A percentile compares a stretch with the other conserved stretches of the same genome.
phyloP scores from a whole-genome alignment of 2,888 invertebrate genomes.

The Mesorhabditis spiculigera region DNA sequence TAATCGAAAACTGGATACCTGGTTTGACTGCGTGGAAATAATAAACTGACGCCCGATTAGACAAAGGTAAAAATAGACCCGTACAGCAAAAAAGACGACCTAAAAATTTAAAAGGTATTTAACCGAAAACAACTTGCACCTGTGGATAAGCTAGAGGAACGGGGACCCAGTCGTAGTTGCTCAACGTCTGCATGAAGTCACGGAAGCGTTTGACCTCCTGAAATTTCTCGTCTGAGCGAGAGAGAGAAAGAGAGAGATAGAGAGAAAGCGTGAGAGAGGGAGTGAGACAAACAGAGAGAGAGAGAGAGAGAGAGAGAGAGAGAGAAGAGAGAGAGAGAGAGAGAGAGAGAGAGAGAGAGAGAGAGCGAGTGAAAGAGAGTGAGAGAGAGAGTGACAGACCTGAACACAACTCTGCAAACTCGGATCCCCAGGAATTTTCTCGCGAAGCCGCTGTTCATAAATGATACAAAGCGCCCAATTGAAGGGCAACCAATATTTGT shows the following conservation, averaged over 20 bases:
- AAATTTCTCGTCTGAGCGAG: neutral
- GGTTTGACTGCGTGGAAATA: neutral
- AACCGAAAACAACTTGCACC: neutral
- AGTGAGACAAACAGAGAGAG: neutral
- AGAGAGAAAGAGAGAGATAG: too few relatives aligned
- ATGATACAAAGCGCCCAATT: neutral
- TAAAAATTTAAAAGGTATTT: neutral
- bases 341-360: too few relatives aligned
- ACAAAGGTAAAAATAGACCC: slow-evolving; percentile 1
- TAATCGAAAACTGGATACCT: neutral
- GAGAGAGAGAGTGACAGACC: neutral
- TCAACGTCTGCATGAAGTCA: neutral
- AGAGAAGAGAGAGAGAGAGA: too few relatives aligned
- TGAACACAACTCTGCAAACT: neutral
- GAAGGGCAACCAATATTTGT: slow-evolving; percentile 3
- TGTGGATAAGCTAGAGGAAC: neutral
- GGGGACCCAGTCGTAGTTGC: neutral
- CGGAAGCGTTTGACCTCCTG: neutral
- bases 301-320: neutral
- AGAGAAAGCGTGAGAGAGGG: too few relatives aligned
- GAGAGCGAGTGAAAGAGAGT: neutral
- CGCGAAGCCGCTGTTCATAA: neutral
- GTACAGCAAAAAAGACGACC: neutral
- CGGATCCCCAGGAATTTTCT: slow-evolving; percentile 4
- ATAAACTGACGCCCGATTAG: neutral